Evolutionary conservation across 2,888 invertebrate genomes (phyloP).

Genomic region (Rapana venosa): DNA sequence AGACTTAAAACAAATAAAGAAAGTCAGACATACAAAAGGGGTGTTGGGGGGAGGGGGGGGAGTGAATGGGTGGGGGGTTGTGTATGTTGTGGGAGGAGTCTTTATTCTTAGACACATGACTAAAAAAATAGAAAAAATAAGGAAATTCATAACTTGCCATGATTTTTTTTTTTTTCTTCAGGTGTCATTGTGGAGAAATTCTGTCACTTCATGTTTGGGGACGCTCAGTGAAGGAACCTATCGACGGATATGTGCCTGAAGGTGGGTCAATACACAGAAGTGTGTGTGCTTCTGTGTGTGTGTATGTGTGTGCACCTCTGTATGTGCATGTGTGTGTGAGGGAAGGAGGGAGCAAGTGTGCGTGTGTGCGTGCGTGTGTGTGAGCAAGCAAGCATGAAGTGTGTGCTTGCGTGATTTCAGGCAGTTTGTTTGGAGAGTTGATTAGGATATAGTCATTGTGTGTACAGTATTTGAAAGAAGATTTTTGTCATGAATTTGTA

Average conservation of each 20-base stretch:
- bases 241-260: slow-evolving; percentile 39
- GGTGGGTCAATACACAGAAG: slow-evolving; percentile 39
- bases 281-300: neutral
- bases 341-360: no score
- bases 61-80: neutral
- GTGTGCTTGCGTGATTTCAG: no score
- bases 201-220: slow-evolving; percentile 50
- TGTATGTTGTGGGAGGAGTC: no score
- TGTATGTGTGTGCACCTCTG: neutral
- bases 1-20: no score
- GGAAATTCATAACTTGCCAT: neutral
- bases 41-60: neutral
- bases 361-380: no score
- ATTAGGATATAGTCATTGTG: no score
- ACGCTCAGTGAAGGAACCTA: slow-evolving; percentile 39
- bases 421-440: no score
- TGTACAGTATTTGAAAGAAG: no score
- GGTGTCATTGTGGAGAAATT: slow-evolving; percentile 58
- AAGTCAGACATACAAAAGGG: neutral
- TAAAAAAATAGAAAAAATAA: no score
- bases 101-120: no score
- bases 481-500: no score
- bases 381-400: no score
- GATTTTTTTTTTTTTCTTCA: slow-evolving; percentile 32
- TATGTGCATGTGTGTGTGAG: neutral